Conservation (phyloP, 2,888 invertebrate species). For the Hydrotaea diabolus region DNA sequence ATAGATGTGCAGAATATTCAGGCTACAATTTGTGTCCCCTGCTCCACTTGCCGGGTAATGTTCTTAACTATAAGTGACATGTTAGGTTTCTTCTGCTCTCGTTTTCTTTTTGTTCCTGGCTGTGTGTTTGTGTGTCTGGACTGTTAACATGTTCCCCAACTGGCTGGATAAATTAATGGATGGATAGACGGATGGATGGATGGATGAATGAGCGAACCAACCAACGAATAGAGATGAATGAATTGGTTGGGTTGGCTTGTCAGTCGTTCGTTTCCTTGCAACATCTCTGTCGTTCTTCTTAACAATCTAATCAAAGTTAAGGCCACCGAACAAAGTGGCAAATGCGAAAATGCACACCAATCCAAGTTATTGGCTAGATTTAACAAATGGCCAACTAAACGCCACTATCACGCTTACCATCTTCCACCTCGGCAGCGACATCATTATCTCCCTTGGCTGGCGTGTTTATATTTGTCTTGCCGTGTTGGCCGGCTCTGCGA, state of each 20-base stretch:
- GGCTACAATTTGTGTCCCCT: slow-evolving; percentile 28
- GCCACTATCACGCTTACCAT: background rate
- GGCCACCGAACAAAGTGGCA: slow-evolving; percentile 12
- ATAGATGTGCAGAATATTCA: slow-evolving; percentile 16
- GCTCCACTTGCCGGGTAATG: slow-evolving; percentile 49
- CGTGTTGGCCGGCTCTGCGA: background rate
- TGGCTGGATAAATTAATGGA: slow-evolving; percentile 53
- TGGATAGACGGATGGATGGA: slow-evolving; percentile 51
- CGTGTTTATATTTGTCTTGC: slow-evolving; percentile 42
- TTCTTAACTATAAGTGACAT: slow-evolving; percentile 66
- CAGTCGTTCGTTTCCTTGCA: slow-evolving; percentile 14
- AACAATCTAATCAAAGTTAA: slow-evolving; percentile 55
- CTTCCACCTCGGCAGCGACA: slow-evolving; percentile 5
- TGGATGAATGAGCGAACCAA: slow-evolving; percentile 41
- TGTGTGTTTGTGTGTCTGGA: slow-evolving; percentile 11
- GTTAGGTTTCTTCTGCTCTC: slow-evolving; percentile 57
- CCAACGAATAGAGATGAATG: slow-evolving; percentile 39
- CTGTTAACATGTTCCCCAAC: slow-evolving; percentile 59
- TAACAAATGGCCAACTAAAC: slow-evolving; percentile 23
- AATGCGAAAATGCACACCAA: background rate
- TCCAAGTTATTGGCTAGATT: background rate
- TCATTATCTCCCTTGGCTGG: background rate
- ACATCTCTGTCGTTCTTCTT: slow-evolving; percentile 22
- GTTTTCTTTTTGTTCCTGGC: background rate
- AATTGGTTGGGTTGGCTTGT: slow-evolving; percentile 50